Conservation (phyloP, 1,140 invertebrate species). For the Lutraria rhynchaena region DNA sequence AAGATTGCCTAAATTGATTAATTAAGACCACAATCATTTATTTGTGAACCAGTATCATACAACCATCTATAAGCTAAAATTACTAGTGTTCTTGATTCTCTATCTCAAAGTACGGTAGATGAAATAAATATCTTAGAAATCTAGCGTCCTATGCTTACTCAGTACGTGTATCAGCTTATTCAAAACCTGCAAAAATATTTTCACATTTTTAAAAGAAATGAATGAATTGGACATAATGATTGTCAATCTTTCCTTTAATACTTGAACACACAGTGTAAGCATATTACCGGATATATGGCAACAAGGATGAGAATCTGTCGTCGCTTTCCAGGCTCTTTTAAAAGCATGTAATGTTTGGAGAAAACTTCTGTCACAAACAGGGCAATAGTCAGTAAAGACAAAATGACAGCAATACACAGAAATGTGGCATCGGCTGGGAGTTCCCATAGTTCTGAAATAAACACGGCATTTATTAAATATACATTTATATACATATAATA, state of each 20-base stretch:
- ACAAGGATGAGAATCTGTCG: conserved; percentile 16
- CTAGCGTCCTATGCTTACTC: too few species aligned
- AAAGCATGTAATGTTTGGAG: not conserved
- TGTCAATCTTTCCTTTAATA: not conserved
- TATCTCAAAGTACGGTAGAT: too few species aligned
- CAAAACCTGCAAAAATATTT: too few species aligned
- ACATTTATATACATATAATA: too few species aligned
- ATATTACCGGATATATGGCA: conserved; percentile 8
- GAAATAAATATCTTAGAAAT: too few species aligned
- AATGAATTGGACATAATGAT: too few species aligned
- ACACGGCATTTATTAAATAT: too few species aligned
- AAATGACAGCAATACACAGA: not conserved
- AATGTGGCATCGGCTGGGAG: not conserved
- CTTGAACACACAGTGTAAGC: not conserved
- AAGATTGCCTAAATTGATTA: not conserved
- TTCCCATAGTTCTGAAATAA: not conserved
- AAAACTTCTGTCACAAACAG: conserved; percentile 11
- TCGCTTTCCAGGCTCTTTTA: conserved; percentile 24
- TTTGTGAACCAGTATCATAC: not conserved
- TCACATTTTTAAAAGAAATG: too few species aligned
- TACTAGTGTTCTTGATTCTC: too few species aligned
- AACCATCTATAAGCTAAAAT: too few species aligned
- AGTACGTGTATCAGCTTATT: too few species aligned
- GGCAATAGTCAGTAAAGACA: not conserved
- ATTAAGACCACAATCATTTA: not conserved